Percentiles rank a stretch among this genome's conserved stretches.
Evolutionary conservation across 2,888 invertebrate species (phyloP).

Genomic region (Dioctria linearis): DNA sequence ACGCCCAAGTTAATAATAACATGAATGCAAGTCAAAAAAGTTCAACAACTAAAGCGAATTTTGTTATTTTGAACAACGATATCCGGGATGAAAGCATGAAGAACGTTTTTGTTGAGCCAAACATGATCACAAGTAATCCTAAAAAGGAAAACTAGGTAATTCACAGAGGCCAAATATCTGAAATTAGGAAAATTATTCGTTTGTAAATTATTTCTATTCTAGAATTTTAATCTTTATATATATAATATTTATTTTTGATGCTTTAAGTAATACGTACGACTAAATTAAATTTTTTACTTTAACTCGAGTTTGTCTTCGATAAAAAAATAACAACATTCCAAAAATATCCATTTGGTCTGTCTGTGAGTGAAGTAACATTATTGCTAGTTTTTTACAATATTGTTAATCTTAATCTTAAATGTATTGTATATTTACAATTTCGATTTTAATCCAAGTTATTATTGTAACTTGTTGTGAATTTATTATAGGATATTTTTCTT

Average conservation of each 20-base stretch:
- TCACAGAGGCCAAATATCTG: slow-evolving; percentile 10
- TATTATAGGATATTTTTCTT: too few species aligned
- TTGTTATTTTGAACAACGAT: slow-evolving; percentile 54
- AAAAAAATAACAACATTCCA: background rate
- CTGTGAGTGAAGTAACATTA: background rate
- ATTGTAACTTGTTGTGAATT: too few species aligned
- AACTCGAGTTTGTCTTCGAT: slow-evolving; percentile 13
- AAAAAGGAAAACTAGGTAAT: slow-evolving; percentile 29
- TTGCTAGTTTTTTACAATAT: background rate
- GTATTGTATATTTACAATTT: too few species aligned
- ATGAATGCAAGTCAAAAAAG: slow-evolving; percentile 26
- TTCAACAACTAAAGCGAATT: slow-evolving; percentile 18
- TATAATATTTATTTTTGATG: slow-evolving; percentile 24
- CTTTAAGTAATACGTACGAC: slow-evolving; percentile 9
- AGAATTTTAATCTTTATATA: slow-evolving; percentile 12
- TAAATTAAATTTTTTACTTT: slow-evolving; percentile 33
- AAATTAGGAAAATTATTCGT: background rate
- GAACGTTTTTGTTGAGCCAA: slow-evolving; percentile 5
- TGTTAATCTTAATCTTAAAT: too few species aligned
- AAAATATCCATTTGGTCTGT: background rate
- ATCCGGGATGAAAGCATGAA: slow-evolving; percentile 54
- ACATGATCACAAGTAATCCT: background rate
- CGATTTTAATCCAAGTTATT: too few species aligned
- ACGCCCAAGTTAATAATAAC: slow-evolving; percentile 19
- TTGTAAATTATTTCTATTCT: slow-evolving; percentile 22